A percentile compares a stretch with the other conserved stretches of the same genome.
Conservation (phyloP, 1,140 invertebrate genomes). For the Saxidomus purpurata region DNA sequence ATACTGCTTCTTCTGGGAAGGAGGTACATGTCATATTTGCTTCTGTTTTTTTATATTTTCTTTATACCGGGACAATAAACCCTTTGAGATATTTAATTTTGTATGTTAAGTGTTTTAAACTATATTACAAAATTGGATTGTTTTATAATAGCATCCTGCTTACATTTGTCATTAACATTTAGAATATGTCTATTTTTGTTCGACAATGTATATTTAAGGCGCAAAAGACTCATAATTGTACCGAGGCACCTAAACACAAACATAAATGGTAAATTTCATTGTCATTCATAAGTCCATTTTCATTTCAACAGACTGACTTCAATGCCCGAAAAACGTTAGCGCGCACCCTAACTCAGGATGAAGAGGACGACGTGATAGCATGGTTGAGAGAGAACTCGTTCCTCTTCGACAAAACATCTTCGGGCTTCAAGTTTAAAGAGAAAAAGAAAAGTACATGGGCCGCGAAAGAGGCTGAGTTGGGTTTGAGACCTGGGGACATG, state of each 20-base stretch:
- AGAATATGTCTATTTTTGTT: constrained; percentile 19
- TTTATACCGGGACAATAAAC: background rate
- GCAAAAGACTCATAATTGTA: no score
- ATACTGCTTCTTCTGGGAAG: background rate
- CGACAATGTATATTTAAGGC: constrained; percentile 21
- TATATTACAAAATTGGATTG: constrained; percentile 23
- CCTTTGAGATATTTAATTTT: constrained; percentile 13
- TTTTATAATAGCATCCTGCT: constrained; percentile 7
- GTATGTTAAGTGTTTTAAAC: constrained; percentile 29
- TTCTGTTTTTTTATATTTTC: background rate
- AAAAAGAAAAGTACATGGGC: constrained; percentile 51
- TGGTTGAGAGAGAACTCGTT: constrained; percentile 51
- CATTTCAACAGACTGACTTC: constrained; percentile 13
- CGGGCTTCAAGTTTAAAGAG: constrained; percentile 48
- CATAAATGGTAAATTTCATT: constrained; percentile 32
- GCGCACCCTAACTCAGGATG: constrained; percentile 25
- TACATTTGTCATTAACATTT: constrained; percentile 22
- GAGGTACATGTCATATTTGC: constrained; percentile 7
- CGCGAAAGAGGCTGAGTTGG: constrained; percentile 45
- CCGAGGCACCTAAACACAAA: no score
- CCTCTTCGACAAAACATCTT: constrained; percentile 46
- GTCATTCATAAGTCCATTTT: constrained; percentile 36
- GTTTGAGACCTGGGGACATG: constrained; percentile 21
- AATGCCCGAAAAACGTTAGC: constrained; percentile 20
- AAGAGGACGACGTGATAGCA: constrained; percentile 30